Evolutionary conservation across 2,113 vertebrate species (phyloP).

Genomic region (Aix galericulata): DNA sequence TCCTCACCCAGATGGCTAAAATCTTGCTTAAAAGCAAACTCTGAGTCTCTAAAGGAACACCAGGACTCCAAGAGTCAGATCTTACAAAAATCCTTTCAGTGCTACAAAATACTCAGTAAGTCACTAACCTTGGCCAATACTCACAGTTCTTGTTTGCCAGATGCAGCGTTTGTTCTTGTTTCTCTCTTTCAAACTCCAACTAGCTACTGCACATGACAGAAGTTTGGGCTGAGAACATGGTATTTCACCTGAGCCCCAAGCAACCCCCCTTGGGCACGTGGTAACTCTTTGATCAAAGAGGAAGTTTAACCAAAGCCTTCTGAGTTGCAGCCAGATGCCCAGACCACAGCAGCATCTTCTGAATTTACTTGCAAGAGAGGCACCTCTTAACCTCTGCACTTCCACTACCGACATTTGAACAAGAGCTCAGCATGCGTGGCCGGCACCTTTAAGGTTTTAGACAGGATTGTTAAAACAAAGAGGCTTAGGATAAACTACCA

Average conservation of each 20-base stretch:
- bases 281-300: neutral
- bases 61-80: neutral
- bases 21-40: neutral
- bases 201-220: neutral
- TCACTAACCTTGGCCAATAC: neutral
- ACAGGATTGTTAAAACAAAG: neutral
- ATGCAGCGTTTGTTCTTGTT: neutral
- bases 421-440: neutral
- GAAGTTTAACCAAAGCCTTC: neutral
- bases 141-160: neutral
- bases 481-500: neutral
- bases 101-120: neutral
- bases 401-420: neutral
- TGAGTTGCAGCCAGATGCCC: neutral
- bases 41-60: neutral
- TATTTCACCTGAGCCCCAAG: neutral
- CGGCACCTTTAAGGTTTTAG: neutral
- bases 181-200: neutral
- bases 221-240: neutral
- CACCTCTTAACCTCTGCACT: neutral
- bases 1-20: neutral
- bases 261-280: neutral
- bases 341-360: neutral
- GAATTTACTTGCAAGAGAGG: neutral
- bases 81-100: neutral